Evolutionary conservation across 1,140 invertebrate genomes (phyloP), one percentile per base, ranked within the genome.

Genomic region (Caenorhabditis brenneri): DNA sequence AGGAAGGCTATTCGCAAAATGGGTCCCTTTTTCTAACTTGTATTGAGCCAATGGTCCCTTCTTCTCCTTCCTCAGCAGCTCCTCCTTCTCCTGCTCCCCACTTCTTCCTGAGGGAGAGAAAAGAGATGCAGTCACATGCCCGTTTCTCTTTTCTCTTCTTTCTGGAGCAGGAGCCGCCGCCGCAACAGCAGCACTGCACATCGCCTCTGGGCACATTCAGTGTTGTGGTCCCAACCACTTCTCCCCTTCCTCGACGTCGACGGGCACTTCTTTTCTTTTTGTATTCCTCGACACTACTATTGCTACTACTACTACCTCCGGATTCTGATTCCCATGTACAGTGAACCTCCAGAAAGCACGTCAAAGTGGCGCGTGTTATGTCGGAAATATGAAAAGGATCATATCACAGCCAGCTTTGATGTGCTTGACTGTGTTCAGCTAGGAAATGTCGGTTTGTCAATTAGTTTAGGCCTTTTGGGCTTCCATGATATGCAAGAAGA

Each of bases 361-460:
- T 88, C 93, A 93, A 94, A 94, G 93, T 94, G 94, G 94, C 92
- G 94, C 19, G 94, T 95, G 94, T 94, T 94, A 93, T 94, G 94
- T 93, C 92, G 91, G 91, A 91, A 91, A 88, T 89, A 91, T 42
- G 6, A 83, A 86, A 79, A 81, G 88, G 92, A 91, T 92, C 94
- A 95, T 95, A 95, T 95, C 94, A 95, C 94, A 95, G 94, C 94
- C 94, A 95, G 94, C 94, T 95, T 95, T 95, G 95, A 95, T 95
- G 94, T 95, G 95, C 94, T 93, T 89, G 91, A 36, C 60, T 24
- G 22, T 24, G 51, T 42, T 49, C 22, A 12, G 24, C 19, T 94
- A 93, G 93, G 36, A n/a, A 24, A 10, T 4, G 9, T 78, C 42
- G n/a, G 16, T 10, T 24, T 39, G 6, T 16, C 22, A 79, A 49